A percentile compares a stretch with the other conserved stretches of the same genome.
phyloP scores from a whole-genome alignment of 2,113 vertebrate species.

The Grus americana region DNA sequence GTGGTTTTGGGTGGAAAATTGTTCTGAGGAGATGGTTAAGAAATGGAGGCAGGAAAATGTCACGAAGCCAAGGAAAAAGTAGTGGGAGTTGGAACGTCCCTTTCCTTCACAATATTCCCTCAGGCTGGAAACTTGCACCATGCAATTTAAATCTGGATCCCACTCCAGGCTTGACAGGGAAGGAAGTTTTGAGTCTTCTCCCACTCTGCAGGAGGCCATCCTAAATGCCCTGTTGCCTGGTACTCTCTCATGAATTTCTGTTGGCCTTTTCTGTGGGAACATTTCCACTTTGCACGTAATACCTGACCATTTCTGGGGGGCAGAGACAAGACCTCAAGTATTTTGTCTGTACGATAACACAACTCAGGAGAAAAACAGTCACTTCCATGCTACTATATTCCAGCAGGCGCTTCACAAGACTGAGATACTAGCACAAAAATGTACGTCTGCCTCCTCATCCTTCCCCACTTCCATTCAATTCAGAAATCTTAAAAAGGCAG shows the following conservation, averaged over 20 bases:
- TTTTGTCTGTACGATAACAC: not conserved
- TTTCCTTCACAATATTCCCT: not conserved
- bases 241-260: not conserved
- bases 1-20: not conserved
- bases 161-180: not conserved
- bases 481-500: not conserved
- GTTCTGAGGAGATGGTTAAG: not conserved
- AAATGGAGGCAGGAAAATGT: not conserved
- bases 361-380: not conserved
- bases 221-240: not conserved
- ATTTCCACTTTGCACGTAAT: not conserved
- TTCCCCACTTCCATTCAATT: not conserved
- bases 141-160: not conserved
- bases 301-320: not conserved
- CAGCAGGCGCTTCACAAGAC: not conserved
- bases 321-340: not conserved
- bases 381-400: not conserved
- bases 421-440: not conserved
- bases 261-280: not conserved
- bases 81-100: not conserved
- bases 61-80: not conserved
- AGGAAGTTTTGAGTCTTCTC: not conserved
- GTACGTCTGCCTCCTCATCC: not conserved
- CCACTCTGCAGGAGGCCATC: not conserved
- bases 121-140: not conserved